Base-by-base conservation (phyloP, 1,140 invertebrate species). In the Papilio polyxenes region DNA sequence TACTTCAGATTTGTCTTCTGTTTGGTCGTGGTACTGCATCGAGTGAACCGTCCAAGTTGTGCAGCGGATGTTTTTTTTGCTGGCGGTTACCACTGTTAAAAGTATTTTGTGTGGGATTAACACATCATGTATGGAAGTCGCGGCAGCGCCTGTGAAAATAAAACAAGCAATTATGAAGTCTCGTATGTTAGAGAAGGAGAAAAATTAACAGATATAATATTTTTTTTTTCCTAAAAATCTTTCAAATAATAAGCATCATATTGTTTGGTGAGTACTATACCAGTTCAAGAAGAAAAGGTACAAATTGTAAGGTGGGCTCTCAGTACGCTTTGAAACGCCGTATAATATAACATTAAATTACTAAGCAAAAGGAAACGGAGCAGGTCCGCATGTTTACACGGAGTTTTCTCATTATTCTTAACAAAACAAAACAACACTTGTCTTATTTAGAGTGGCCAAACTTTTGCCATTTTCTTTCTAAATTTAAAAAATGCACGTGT, bases 401-500 rank as follows among this genome's bases (percentile, higher is more conserved):
- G 48, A 77, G 48, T 77, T 77, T 77, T 53, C 75, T 77, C 75
- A 77, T 77, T 77, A 77, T 77, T 77, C 75, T 77, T 77, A 77
- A 49, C 75, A 77, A 77, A 77, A 77, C 75, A 77, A 77, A 77
- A 77, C 75, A 77, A 77, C 49, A 77, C 44, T 77, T 77, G 75
- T 77, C 48, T 53, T 48, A 77, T 51, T 77, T 77, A 53, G 48
- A 31, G 44, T 53, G 75, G 75, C 75, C 75, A 77, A 51, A 44
- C 37, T 75, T 75, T 75, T 23, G 4, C 37, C 6, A 74, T 75
- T 48, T 75, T 75, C n/a, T 9, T 44, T 13, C 6, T 40, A 7
- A 40, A 13, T 62, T 23, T 72, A 37, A 31, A 31, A 31, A 31
- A 31, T 31, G 23, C 23, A 31, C 23, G 0, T 31, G 23, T 31